These are phyloP conservation scores for Phoxinus phoxinus DNA, from an alignment of 2,113 vertebrate species.

Conservation along the genomic window DNA sequence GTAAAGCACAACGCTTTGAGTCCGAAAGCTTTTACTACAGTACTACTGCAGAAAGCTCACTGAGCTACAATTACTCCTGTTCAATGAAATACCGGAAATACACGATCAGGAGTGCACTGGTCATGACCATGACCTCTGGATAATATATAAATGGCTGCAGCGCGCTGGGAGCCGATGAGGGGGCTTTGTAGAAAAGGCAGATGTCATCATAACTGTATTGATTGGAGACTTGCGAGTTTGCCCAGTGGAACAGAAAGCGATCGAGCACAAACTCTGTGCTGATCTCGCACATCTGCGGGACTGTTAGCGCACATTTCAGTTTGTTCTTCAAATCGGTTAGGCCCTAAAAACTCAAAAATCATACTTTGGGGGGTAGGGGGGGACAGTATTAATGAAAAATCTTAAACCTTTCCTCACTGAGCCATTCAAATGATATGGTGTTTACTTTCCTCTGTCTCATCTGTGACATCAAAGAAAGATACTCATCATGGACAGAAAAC, in stretches of 20 bases:
- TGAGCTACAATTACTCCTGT: neutral
- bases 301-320: neutral
- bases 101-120: neutral
- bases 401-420: neutral
- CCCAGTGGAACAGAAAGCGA: conserved; percentile 31
- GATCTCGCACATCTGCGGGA: conserved; percentile 34
- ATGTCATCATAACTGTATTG: conserved; percentile 18
- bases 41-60: conserved; percentile 10
- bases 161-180: neutral
- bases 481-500: neutral
- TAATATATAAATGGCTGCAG: neutral
- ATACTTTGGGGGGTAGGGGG: neutral
- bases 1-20: conserved; percentile 16
- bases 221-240: conserved; percentile 19
- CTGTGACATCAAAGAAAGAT: conserved; percentile 3
- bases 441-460: neutral
- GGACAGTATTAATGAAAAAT: conserved; percentile 9
- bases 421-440: conserved; percentile 16
- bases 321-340: neutral
- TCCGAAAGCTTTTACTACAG: neutral
- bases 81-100: neutral
- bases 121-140: conserved; percentile 12
- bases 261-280: conserved; percentile 20
- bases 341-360: conserved; percentile 20
- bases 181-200: conserved; percentile 36